Percentiles rank a stretch among this genome's conserved stretches.
phyloP scores from a whole-genome alignment of 2,797 vertebrate species.

The Megalops cyprinoides region DNA sequence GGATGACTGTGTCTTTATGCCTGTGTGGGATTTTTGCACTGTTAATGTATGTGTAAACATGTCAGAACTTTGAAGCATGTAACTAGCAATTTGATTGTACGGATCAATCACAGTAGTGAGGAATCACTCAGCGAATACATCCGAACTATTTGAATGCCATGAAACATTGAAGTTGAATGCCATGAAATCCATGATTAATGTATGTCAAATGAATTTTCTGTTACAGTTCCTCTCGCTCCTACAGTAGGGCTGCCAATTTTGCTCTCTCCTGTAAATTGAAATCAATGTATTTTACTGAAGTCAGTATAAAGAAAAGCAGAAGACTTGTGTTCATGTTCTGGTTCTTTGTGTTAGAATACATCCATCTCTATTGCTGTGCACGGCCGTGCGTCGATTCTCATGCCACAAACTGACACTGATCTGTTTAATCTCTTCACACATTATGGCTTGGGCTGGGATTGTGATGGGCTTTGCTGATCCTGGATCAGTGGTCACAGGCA shows the following conservation, averaged over 20 bases:
- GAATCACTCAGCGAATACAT: neutral
- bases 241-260: neutral
- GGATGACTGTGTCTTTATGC: neutral
- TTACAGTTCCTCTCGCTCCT: neutral
- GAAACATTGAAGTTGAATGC: neutral
- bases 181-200: neutral
- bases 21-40: neutral
- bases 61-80: neutral
- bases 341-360: too few relatives aligned
- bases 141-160: slow-evolving; percentile 4
- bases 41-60: neutral
- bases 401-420: too few relatives aligned
- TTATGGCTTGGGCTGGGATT: too few relatives aligned
- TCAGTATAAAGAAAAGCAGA: too few relatives aligned
- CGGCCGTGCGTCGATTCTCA: too few relatives aligned
- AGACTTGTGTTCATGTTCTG: too few relatives aligned
- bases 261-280: neutral
- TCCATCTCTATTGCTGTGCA: too few relatives aligned
- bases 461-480: too few relatives aligned
- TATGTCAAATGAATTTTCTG: slow-evolving; percentile 7
- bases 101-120: neutral
- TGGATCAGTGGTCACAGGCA: too few relatives aligned
- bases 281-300: too few relatives aligned
- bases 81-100: neutral
- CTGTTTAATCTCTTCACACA: too few relatives aligned